These are phyloP conservation scores for Phytoseiulus persimilis DNA, from an alignment of 2,888 invertebrate species.

Conservation along the genomic window DNA sequence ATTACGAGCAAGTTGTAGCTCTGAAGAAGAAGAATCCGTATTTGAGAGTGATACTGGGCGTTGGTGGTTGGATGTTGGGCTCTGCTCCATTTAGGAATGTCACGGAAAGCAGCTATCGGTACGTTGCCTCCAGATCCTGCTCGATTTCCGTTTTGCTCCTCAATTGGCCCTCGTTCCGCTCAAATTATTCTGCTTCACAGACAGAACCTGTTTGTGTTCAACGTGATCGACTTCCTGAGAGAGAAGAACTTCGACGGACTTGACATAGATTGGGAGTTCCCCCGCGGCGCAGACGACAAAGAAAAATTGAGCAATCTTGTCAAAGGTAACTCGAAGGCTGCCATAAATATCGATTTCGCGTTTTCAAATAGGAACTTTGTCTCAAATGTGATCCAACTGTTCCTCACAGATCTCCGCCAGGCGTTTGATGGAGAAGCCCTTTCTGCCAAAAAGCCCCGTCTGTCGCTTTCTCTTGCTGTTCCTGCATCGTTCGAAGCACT, in stretches of 20 bases:
- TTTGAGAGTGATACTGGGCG: constrained; percentile 60
- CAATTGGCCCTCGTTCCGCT: background rate
- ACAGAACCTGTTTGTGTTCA: constrained; percentile 90
- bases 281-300: constrained; percentile 76
- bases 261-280: constrained; percentile 90
- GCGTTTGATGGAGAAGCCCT: constrained; percentile 89
- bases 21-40: constrained; percentile 79
- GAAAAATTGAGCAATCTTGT: constrained; percentile 68
- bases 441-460: constrained; percentile 68
- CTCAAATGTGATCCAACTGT: no score
- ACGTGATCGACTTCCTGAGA: constrained; percentile 81
- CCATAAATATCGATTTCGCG: no score
- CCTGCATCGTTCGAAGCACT: constrained; percentile 88
- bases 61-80: constrained; percentile 93
- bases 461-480: constrained; percentile 75
- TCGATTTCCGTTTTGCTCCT: background rate
- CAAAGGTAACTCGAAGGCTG: constrained; percentile 41
- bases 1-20: constrained; percentile 70
- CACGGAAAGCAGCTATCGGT: constrained; percentile 58
- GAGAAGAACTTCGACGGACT: constrained; percentile 84
- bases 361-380: no score
- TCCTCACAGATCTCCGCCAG: constrained; percentile 64
- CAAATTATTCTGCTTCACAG: constrained; percentile 56
- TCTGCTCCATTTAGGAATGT: constrained; percentile 78
- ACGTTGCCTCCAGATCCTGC: background rate